Conservation (phyloP, 2,113 vertebrate genomes). For the Serinus canaria region DNA sequence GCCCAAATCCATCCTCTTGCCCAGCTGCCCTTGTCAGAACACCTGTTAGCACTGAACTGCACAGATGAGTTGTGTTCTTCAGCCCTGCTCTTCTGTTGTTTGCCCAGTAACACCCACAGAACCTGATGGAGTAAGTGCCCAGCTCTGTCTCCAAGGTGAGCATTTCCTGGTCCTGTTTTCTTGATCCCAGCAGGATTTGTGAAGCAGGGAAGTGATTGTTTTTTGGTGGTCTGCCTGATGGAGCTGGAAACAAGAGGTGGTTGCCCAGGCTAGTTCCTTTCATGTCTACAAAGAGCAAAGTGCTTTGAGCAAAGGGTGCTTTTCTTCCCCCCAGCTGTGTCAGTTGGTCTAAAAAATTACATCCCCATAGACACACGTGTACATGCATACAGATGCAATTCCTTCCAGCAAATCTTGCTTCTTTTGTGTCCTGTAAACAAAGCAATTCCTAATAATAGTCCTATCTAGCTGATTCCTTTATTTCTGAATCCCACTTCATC, state of each 20-base stretch:
- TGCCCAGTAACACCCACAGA: not conserved
- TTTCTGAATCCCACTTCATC: fast-evolving
- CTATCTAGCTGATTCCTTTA: not conserved
- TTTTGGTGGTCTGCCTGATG: not conserved
- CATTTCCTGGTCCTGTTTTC: not conserved
- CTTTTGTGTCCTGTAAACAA: not conserved
- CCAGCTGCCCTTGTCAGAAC: not conserved
- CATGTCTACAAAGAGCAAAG: not conserved
- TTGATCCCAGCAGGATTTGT: not conserved
- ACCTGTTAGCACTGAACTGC: not conserved
- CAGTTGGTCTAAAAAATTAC: not conserved
- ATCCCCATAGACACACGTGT: not conserved
- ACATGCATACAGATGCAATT: not conserved
- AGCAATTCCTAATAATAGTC: not conserved
- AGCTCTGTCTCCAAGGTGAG: not conserved
- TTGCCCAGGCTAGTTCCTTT: not conserved
- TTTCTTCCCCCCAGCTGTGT: not conserved
- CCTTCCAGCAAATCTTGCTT: not conserved
- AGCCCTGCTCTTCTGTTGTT: not conserved
- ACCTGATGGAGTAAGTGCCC: not conserved
- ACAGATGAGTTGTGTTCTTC: not conserved
- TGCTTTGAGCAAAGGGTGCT: not conserved
- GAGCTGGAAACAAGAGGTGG: not conserved
- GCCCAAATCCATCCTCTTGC: not conserved
- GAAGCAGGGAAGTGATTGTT: not conserved